Percentiles rank a stretch among this genome's conserved stretches.
phyloP scores from a whole-genome alignment of 2,797 vertebrate genomes.

The Coccyzus lansbergi region DNA sequence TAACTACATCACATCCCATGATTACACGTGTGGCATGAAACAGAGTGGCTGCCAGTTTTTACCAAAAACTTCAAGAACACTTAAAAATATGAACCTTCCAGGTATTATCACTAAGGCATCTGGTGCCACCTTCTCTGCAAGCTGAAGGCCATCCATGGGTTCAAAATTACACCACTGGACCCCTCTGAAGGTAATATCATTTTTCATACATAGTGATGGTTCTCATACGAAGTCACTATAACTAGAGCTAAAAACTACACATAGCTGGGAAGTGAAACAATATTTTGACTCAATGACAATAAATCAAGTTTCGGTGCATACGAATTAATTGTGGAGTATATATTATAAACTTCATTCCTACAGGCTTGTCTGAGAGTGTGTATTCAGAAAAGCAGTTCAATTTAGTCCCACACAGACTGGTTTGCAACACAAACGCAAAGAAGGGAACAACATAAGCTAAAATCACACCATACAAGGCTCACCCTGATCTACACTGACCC shows the following conservation, averaged over 20 bases:
- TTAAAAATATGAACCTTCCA: not conserved
- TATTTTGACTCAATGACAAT: not conserved
- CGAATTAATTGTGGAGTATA: not conserved
- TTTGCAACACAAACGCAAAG: not conserved
- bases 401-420: not conserved
- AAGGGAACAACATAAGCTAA: not conserved
- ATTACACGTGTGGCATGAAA: not conserved
- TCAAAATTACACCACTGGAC: not conserved
- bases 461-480: not conserved
- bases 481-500: not conserved
- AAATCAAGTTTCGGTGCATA: constrained; percentile 1
- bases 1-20: not conserved
- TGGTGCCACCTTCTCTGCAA: not conserved
- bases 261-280: not conserved
- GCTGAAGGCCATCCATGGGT: not conserved
- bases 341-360: not conserved
- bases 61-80: not conserved
- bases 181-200: not conserved
- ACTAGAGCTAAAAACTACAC: not conserved
- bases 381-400: not conserved
- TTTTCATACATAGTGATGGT: not conserved
- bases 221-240: not conserved
- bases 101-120: not conserved
- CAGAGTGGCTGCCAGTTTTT: not conserved
- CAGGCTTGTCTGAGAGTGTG: not conserved